Conservation (phyloP, 2,888 invertebrate species). For the Ecdyonurus torrentis region DNA sequence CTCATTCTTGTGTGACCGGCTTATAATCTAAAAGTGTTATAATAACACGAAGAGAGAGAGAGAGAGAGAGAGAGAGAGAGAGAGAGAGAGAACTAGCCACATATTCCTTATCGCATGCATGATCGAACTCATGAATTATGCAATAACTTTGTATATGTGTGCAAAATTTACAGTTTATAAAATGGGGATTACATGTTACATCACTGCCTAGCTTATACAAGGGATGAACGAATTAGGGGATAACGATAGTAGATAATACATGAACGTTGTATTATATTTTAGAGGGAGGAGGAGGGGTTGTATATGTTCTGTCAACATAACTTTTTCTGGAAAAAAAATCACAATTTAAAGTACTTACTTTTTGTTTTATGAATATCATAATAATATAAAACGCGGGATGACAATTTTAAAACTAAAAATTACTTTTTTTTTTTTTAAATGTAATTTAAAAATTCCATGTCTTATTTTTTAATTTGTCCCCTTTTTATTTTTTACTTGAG, state of each 20-base stretch:
- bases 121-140: slow-evolving; percentile 15
- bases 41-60: no score
- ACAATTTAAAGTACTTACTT: no score
- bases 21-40: no score
- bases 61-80: no score
- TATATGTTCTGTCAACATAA: no score
- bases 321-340: no score
- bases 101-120: slow-evolving; percentile 13
- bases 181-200: slow-evolving; percentile 13
- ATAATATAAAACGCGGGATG: no score
- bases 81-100: slow-evolving; percentile 12
- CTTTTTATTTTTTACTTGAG: neutral
- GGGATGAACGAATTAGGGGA: slow-evolving; percentile 3
- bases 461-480: neutral
- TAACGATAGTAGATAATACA: neutral
- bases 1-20: no score
- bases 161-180: slow-evolving; percentile 15
- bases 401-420: no score
- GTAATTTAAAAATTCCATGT: neutral
- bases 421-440: no score
- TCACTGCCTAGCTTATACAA: neutral
- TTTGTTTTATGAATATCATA: no score
- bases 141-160: slow-evolving; percentile 8
- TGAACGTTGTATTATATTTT: slow-evolving; percentile 10
- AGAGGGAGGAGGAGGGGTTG: no score